Conservation (phyloP, 2,113 vertebrate species). For the Condylura cristata region DNA sequence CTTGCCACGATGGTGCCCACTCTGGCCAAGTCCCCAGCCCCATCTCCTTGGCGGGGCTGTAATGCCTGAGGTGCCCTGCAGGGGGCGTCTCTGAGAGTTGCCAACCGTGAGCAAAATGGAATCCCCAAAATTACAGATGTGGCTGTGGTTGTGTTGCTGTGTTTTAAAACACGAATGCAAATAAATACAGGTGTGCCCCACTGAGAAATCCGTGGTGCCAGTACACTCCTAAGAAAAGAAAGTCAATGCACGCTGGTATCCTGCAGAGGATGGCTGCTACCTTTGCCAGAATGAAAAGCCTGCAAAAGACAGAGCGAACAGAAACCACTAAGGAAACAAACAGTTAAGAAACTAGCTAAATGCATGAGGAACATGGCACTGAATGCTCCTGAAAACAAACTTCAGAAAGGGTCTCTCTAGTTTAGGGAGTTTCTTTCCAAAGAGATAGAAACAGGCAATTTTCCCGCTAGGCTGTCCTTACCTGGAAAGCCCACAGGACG, state of each 20-base stretch:
- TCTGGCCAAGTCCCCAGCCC: background rate
- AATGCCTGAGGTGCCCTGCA: slow-evolving; percentile 40
- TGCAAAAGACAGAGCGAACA: slow-evolving; percentile 37
- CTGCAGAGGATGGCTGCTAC: background rate
- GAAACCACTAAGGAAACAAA: background rate
- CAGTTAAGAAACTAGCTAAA: background rate
- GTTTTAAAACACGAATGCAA: background rate
- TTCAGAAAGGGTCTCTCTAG: background rate
- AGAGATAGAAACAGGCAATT: background rate
- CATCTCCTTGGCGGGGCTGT: slow-evolving; percentile 36
- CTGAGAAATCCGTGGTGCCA: slow-evolving; percentile 13
- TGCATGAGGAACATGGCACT: slow-evolving; percentile 10
- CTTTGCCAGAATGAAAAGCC: slow-evolving; percentile 35
- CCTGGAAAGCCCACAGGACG: background rate
- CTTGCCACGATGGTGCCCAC: slow-evolving; percentile 55
- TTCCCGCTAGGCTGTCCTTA: background rate
- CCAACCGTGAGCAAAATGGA: background rate
- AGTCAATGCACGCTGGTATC: background rate
- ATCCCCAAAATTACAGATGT: background rate
- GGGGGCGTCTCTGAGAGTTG: background rate
- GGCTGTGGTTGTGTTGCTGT: background rate
- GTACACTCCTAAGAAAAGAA: background rate
- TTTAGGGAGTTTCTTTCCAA: background rate
- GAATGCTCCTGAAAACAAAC: background rate
- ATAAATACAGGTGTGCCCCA: slow-evolving; percentile 64